A percentile compares a stretch with the other conserved stretches of the same genome.
phyloP scores from a whole-genome alignment of 2,113 vertebrate genomes.

The Ptychochromis oligacanthus region DNA sequence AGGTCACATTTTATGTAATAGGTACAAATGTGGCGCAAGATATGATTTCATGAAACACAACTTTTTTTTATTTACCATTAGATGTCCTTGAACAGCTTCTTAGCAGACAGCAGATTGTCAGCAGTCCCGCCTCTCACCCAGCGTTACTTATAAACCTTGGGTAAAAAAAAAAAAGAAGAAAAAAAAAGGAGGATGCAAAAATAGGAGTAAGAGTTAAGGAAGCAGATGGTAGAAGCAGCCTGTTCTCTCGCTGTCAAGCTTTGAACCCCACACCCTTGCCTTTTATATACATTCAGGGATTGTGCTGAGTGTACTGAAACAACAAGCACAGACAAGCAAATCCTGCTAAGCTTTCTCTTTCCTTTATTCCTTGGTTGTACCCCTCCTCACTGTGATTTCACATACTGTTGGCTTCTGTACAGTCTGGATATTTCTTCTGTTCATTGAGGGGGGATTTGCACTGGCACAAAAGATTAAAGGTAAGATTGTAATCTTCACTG shows the following conservation, averaged over 20 bases:
- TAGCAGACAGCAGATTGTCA: background rate
- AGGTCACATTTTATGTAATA: slow-evolving; percentile 41
- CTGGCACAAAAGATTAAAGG: slow-evolving; percentile 92
- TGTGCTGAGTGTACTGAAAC: slow-evolving; percentile 12
- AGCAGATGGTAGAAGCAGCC: slow-evolving; percentile 34
- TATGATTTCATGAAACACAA: slow-evolving; percentile 1
- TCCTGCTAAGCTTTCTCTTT: slow-evolving; percentile 45
- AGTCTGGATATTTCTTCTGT: slow-evolving; percentile 90
- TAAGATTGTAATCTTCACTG: slow-evolving; percentile 57
- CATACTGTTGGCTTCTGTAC: slow-evolving; percentile 37
- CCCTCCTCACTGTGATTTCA: slow-evolving; percentile 12
- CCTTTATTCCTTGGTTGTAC: slow-evolving; percentile 8
- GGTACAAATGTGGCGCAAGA: slow-evolving; percentile 21
- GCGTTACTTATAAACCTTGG: background rate
- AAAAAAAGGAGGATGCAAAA: background rate
- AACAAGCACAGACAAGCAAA: slow-evolving; percentile 17
- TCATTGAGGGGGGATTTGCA: slow-evolving; percentile 90
- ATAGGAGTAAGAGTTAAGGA: slow-evolving; percentile 9
- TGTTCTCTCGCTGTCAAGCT: slow-evolving; percentile 14
- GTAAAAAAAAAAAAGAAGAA: background rate
- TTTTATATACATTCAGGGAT: slow-evolving; percentile 28
- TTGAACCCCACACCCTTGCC: slow-evolving; percentile 24
- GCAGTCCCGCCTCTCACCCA: background rate
- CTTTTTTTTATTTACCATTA: background rate
- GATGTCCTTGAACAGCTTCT: background rate